Evolutionary conservation across 37 sponge, comb jelly and placozoan genomes (phyloP), one percentile per base, ranked within the genome.

Genomic region (Mnemiopsis leidyi): DNA sequence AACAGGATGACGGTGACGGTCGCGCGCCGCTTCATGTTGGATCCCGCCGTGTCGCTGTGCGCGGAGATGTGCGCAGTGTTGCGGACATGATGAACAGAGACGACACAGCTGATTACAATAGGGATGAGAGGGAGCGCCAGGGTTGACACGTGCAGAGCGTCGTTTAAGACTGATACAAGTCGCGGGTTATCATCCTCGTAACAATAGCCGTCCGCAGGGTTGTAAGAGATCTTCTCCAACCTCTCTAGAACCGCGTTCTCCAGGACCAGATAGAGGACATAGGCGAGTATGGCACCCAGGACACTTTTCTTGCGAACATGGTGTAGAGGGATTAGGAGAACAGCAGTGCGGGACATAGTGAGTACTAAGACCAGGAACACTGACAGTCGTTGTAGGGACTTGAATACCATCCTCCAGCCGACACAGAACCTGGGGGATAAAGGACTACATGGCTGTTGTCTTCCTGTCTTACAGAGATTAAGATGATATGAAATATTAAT

Each of bases 1-100:
- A 71, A 18, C 75, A 71, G 3, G 75, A 71, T 71, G 30, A 71
- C 75, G 26, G 75, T 71, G 26, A 71, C 31, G 88, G 88, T 83
- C 25, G 88, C 88, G 24, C 88, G 26, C 21, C 31, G 75, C 31
- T 71, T 71, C 30, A 71, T n/a, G 7, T 23, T 18, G 20, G 75
- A 29, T 2, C 75, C 75, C 31, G 75, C 75, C 31, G 20, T 5
- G 30, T 71, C 75, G 30, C 31, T 29, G 75, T 71, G 75, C 26
- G 75, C 75, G 26, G 75, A 71, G 26, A 71, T 2, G 30, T 71
- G 75, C 21, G 3, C 20, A 18, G 75, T 23, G 30, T 28, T 5
- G 3, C 75, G 26, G 21, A 71, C 75, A 18, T 71, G 75, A 18
- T 28, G 20, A 13, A 71, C 75, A 18, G 75, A 71, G n/a, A 71